Evolutionary conservation across 2,797 vertebrate genomes (phyloP), one percentile per base, ranked within the genome.

Genomic region (Triplophysa yarkandensis): DNA sequence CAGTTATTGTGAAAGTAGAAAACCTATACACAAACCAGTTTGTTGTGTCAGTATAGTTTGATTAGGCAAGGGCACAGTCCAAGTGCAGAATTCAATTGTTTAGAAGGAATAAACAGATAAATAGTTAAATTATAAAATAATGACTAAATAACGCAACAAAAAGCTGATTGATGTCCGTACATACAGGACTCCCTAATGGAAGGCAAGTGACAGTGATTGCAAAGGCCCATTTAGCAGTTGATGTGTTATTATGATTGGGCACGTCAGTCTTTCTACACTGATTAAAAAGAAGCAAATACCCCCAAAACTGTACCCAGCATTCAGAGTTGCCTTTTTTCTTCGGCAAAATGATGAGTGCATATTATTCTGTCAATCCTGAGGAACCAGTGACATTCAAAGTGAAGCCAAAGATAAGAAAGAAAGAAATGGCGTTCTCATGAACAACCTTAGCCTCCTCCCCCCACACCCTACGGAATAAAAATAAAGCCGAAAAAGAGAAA

Each of bases 231-330:
- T 92, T 95, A 91, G 91, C 90, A 86, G 86, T 94, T 98, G 95
- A 98, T 94, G 96, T 93, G 94, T 97, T 98, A 96, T 98, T 98
- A 94, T 98, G 97, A 98, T 97, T 95, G 91, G 86, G 90, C 93
- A 92, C 94, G 97, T 98, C 97, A 98, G 94, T 98, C 96, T 96
- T 94, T 93, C 94, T 94, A 91, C 93, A 94, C 95, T 94, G 96
- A 98, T 98, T 97, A 98, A 97, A 97, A 95, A 88, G 94, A 95
- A 94, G 82, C 81, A 83, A 80, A 85, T 82, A 79, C 83, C 75
- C 84, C 81, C 92, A 39, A 78, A 77, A 95, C 93, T 87, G 92
- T 90, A 85, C 91, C 92, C 92, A 88, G 92, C 93, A 87, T 94
- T 93, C 94, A 94, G 92, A 92, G 92, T 94, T 93, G 93, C 80